phyloP scores from a whole-genome alignment of 2,113 vertebrate genomes.

The Perognathus longimembris region DNA sequence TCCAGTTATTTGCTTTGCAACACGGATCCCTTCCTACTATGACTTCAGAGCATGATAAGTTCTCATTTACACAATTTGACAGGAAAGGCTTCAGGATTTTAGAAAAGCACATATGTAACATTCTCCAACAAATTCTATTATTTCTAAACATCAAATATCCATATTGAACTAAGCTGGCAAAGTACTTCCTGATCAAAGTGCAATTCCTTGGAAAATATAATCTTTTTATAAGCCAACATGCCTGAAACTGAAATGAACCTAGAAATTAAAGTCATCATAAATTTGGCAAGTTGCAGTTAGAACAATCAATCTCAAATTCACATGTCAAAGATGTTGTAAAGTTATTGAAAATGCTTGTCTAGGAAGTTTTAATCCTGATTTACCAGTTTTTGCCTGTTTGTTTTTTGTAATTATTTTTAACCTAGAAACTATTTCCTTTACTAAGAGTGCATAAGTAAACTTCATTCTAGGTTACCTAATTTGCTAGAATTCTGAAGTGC shows the following conservation, averaged over 20 bases:
- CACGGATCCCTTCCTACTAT: background rate
- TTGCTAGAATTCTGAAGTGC: background rate
- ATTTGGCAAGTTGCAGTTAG: slow-evolving; percentile 9
- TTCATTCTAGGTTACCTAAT: background rate
- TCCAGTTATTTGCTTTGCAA: background rate
- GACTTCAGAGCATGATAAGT: background rate
- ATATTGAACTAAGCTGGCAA: background rate
- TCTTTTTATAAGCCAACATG: background rate
- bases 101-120: background rate
- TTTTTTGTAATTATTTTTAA: background rate
- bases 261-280: slow-evolving; percentile 7
- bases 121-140: background rate
- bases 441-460: background rate
- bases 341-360: background rate
- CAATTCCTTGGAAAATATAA: background rate
- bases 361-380: background rate
- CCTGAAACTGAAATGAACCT: slow-evolving; percentile 13
- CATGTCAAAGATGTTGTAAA: background rate
- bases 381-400: background rate
- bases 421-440: slow-evolving; percentile 5
- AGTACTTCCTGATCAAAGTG: background rate
- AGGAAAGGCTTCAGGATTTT: background rate
- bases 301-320: slow-evolving; percentile 36
- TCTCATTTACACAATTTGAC: background rate
- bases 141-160: background rate